phyloP scores from a whole-genome alignment of 1,140 invertebrate genomes.

The Anthonomus grandis region DNA sequence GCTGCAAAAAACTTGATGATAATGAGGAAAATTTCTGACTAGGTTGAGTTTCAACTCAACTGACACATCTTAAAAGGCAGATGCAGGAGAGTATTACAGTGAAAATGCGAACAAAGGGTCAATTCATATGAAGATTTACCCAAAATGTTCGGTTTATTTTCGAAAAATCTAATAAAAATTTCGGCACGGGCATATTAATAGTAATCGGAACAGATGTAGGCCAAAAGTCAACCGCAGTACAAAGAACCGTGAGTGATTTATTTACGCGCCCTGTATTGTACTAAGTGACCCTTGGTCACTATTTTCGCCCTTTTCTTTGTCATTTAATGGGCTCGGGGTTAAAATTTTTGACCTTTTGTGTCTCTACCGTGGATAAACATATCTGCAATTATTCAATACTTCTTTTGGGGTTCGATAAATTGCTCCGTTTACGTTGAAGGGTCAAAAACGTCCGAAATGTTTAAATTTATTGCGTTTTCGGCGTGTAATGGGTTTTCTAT shows the following conservation, averaged over 20 bases:
- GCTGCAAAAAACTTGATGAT: no score
- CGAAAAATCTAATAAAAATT: no score
- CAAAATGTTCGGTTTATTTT: no score
- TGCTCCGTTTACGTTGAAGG: slow-evolving; percentile 13
- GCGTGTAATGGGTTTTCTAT: slow-evolving; percentile 15
- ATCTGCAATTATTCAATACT: slow-evolving; percentile 48
- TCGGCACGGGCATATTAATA: no score
- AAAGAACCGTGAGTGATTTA: slow-evolving; percentile 48
- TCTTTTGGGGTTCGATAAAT: slow-evolving; percentile 17
- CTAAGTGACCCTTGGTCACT: slow-evolving; percentile 47
- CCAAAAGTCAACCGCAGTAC: slow-evolving; percentile 48
- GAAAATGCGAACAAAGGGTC: no score
- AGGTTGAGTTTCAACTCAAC: no score
- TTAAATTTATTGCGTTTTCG: slow-evolving; percentile 30
- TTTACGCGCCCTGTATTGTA: slow-evolving; percentile 41
- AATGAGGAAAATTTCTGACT: no score
- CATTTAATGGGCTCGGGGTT: slow-evolving; percentile 37
- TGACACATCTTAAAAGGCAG: no score
- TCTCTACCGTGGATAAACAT: slow-evolving; percentile 46
- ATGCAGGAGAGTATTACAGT: no score
- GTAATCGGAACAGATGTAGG: slow-evolving; percentile 51
- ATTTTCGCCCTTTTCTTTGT: slow-evolving; percentile 40
- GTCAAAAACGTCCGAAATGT: slow-evolving; percentile 13
- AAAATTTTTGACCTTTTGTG: slow-evolving; percentile 47
- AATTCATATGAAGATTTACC: no score